Conservation (phyloP, 2,113 vertebrate species). For the Balaeniceps rex region DNA sequence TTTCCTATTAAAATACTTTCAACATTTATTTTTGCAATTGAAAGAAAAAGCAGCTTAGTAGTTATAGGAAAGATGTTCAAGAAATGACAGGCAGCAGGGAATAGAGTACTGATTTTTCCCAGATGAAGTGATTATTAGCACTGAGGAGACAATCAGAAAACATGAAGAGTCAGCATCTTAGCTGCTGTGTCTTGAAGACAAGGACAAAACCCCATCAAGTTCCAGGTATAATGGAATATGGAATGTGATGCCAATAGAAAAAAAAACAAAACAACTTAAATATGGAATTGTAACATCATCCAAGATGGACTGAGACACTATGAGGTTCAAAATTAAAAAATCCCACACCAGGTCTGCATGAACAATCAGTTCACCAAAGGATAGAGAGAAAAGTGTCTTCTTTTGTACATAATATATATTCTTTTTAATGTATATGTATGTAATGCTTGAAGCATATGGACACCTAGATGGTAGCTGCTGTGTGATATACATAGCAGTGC, state of each 20-base stretch:
- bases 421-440: neutral
- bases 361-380: neutral
- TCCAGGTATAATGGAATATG: neutral
- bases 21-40: neutral
- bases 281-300: neutral
- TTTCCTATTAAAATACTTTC: neutral
- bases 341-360: neutral
- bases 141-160: neutral
- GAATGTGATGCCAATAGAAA: neutral
- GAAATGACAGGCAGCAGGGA: neutral
- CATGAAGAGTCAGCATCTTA: conserved; percentile 12
- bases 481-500: neutral
- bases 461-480: conserved; percentile 9
- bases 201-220: neutral
- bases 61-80: neutral
- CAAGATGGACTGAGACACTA: neutral
- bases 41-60: neutral
- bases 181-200: neutral
- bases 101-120: neutral
- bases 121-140: conserved; percentile 14
- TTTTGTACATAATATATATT: neutral
- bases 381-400: neutral
- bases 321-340: neutral
- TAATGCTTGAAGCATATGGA: neutral
- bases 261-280: neutral